Base-by-base conservation (phyloP, 2,797 vertebrate genomes). In the Cyprinodon diabolis region DNA sequence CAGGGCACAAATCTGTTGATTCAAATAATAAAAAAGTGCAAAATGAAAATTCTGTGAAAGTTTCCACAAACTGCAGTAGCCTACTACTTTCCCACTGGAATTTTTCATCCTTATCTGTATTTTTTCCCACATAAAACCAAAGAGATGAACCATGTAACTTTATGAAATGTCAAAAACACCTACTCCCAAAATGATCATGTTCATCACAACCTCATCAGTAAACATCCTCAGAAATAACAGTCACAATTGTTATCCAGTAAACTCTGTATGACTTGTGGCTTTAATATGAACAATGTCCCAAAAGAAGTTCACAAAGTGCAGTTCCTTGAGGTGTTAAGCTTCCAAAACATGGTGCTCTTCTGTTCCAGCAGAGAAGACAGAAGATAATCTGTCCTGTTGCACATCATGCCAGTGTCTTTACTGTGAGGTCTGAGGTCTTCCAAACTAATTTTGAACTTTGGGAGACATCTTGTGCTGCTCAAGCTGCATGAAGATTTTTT, bases 401-500 rank as follows among this genome's bases (percentile, higher is more conserved):
- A 3, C 52, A 47, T 14, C 4, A 48, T 12, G 9, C 10, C 0
- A 45, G 8, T 43, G 51, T 0, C 35, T 43, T 55, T 69, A 69
- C 68, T 57, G 37, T 52, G 23, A 11, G 35, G 9, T 63, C 48
- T 2, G 66, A 75, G n/a, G 66, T 69, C 57, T 69, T 30, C 56
- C 66, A 69, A 69, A 75, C 56, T 45, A 63, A 47, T 52, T 12
- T 17, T 62, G 48, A 62, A 75, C 56, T 69, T 75, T 63, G 15
- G 73, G 66, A 62, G 66, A 75, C 57, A 70, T 58, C 48, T 60
- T 30, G 30, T 30, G 30, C 30, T 30, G 30, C 30, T 30, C 30
- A 30, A 30, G 30, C 2, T 30, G 30, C 30, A 30, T 30, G 30
- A 30, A 30, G 30, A 30, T 30, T 30, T 30, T 30, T 30, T 3